Percentiles rank a stretch among this genome's conserved stretches.
Evolutionary conservation across 2,113 vertebrate species (phyloP).

Genomic region (Hypocryptadius cinnamomeus): DNA sequence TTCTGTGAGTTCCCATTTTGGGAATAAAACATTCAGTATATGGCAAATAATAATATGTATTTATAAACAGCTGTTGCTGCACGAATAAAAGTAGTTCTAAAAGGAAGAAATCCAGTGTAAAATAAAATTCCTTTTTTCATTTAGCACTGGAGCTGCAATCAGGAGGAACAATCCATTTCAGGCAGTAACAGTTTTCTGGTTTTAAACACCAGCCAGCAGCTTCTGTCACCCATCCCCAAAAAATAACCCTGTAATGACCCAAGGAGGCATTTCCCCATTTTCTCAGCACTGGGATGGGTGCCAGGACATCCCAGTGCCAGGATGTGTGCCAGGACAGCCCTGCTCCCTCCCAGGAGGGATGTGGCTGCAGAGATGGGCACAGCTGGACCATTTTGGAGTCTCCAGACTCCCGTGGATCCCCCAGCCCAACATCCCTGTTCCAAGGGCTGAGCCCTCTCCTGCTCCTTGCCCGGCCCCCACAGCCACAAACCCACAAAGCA

Average conservation of each 20-base stretch:
- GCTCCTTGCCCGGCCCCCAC: accelerated
- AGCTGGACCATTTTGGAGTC: accelerated
- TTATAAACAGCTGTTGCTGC: neutral
- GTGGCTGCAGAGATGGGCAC: neutral
- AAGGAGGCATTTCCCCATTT: neutral
- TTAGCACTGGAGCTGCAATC: neutral
- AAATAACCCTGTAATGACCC: accelerated
- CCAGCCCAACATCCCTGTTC: neutral
- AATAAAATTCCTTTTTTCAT: neutral
- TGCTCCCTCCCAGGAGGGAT: neutral
- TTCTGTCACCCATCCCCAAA: neutral
- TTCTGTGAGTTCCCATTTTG: accelerated
- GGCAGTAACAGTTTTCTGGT: neutral
- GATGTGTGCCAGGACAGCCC: neutral
- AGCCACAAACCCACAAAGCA: accelerated
- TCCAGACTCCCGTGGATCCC: neutral
- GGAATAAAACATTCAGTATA: neutral
- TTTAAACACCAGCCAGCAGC: neutral
- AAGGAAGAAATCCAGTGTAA: neutral
- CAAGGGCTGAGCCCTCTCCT: neutral
- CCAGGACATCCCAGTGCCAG: no score
- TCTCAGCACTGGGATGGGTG: neutral
- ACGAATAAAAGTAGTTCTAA: neutral
- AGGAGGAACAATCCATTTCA: neutral
- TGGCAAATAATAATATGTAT: neutral